Base-by-base conservation (phyloP, 2,113 vertebrate species). In the Reinhardtius hippoglossoides region DNA sequence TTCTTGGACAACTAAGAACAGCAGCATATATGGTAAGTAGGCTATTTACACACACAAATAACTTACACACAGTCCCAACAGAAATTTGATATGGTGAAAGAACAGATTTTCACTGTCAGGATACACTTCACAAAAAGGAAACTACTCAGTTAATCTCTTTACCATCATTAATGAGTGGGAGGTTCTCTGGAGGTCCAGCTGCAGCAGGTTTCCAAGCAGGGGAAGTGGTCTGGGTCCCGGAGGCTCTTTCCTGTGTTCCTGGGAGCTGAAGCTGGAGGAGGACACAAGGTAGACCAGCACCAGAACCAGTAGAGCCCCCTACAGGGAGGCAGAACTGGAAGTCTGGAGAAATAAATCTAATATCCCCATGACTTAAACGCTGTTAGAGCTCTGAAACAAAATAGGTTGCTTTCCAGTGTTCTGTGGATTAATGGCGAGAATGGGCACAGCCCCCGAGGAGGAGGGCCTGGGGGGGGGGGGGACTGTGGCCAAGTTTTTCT, bases 141-240 rank as follows among this genome's bases (percentile, higher is more conserved):
- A 60, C 18, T 23, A 14, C 18, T 20, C 14, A 3, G 15, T 26
- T 42, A 18, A 35, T 24, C 2, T 2, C 52, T 18, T 68, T 13
- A 69, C 67, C 67, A 80, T 8, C 62, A 76, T 0, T 1, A 89
- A 56, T 0, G 69, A 66, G 7, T 14, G 9, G 24, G 71, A 24
- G 1, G 64, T 67, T 57, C 1, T 83, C 27, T 59, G 67, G 3
- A 80, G 61, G 64, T 89, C 75, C 5, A 90, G 46, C 48, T 88
- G 87, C 74, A 90, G 67, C 18, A 89, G 67, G 61, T 91, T 91
- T 0, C 87, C 88, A 3, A 88, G 26, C 24, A 90, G 1, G 0
- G 85, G 87, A 62, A 82, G 73, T 0, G 74, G 78, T 54, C 2
- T 82, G 3, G 86, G 86, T n/a, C 90, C 90, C 8, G 88, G 82